A percentile compares a stretch with the other conserved stretches of the same genome.
Evolutionary conservation across 1,140 invertebrate species (phyloP).

Genomic region (Prorops nasuta): DNA sequence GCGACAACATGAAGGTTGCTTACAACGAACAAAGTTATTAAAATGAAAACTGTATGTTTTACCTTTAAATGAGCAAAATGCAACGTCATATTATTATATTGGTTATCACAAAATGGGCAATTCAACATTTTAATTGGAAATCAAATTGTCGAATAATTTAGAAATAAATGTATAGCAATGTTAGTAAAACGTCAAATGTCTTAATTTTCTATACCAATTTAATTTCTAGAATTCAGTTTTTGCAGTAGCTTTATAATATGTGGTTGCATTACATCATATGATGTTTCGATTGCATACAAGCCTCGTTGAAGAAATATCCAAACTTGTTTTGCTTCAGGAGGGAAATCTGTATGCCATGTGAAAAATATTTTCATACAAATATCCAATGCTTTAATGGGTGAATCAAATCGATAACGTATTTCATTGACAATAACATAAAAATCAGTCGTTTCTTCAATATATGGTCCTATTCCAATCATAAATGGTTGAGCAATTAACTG

Average conservation of each 20-base stretch:
- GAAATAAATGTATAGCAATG: no score
- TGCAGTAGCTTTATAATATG: neutral
- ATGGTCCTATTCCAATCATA: slow-evolving; percentile 18
- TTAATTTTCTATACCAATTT: neutral
- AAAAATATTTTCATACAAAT: slow-evolving; percentile 19
- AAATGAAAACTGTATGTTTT: neutral
- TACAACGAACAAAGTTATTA: neutral
- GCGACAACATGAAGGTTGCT: neutral
- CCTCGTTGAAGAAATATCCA: neutral
- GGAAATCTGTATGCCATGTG: neutral
- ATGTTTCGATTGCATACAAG: neutral
- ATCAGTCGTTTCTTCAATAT: no score
- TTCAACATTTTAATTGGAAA: neutral
- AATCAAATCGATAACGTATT: slow-evolving; percentile 18
- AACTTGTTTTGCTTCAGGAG: neutral
- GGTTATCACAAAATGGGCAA: neutral
- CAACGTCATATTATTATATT: neutral
- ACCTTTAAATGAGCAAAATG: neutral
- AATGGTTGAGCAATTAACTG: slow-evolving; percentile 22
- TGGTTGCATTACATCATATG: neutral
- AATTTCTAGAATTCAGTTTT: neutral
- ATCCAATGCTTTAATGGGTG: slow-evolving; percentile 18
- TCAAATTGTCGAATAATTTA: no score
- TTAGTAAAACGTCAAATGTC: no score
- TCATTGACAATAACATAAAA: no score